phyloP scores from a whole-genome alignment of 2,888 invertebrate species.

The Synergus japonicus region DNA sequence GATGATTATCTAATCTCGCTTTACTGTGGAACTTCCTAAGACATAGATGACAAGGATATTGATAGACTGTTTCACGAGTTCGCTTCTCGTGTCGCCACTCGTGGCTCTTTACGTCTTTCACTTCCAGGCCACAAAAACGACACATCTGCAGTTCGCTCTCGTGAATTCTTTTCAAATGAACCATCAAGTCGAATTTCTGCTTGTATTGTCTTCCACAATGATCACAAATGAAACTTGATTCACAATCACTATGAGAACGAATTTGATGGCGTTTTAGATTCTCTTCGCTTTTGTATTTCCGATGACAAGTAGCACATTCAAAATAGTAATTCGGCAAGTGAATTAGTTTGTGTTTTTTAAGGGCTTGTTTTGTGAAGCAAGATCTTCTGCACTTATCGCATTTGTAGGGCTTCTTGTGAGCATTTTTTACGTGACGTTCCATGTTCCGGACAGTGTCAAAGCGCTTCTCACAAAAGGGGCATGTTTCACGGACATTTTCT shows the following conservation, averaged over 20 bases:
- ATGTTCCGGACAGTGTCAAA: conserved; percentile 54
- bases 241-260: conserved; percentile 48
- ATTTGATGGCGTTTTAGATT: conserved; percentile 55
- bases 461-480: conserved; percentile 59
- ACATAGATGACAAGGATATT: conserved; percentile 62
- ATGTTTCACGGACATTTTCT: conserved; percentile 53
- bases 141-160: conserved; percentile 58
- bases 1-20: conserved; percentile 63
- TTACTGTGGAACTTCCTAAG: conserved; percentile 63
- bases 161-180: conserved; percentile 60
- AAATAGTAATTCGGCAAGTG: conserved; percentile 40
- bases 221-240: conserved; percentile 59
- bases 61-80: conserved; percentile 53
- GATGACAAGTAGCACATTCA: conserved; percentile 51
- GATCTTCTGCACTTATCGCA: neutral
- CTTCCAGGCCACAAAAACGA: conserved; percentile 64
- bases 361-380: conserved; percentile 52
- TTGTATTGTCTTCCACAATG: conserved; percentile 61
- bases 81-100: conserved; percentile 66
- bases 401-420: conserved; percentile 50
- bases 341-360: conserved; percentile 49
- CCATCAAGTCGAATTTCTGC: conserved; percentile 59
- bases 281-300: conserved; percentile 51
- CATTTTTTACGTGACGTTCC: conserved; percentile 56
- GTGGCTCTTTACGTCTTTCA: conserved; percentile 63